A percentile compares a stretch with the other conserved stretches of the same genome.
Evolutionary conservation across 2,113 vertebrate genomes (phyloP).

Genomic region (Cebus imitator): DNA sequence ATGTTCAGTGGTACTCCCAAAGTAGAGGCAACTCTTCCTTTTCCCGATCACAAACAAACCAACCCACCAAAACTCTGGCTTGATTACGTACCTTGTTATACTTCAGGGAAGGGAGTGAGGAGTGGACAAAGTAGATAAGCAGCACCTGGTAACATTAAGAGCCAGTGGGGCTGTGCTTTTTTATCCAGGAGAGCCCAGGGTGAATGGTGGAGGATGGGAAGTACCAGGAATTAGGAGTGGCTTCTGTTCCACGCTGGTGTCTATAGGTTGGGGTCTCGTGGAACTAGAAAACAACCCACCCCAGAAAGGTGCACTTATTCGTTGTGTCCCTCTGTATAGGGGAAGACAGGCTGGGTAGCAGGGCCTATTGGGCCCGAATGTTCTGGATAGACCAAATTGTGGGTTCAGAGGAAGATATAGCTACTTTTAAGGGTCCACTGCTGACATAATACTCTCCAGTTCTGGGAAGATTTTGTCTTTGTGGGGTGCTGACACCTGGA

Average conservation of each 20-base stretch:
- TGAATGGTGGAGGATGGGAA: background rate
- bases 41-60: background rate
- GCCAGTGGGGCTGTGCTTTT: background rate
- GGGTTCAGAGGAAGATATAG: background rate
- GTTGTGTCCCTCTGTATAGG: background rate
- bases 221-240: background rate
- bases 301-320: background rate
- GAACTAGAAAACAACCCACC: background rate
- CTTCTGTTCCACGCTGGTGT: background rate
- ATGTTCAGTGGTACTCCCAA: background rate
- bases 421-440: background rate
- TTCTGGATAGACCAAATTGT: background rate
- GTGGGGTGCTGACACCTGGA: background rate
- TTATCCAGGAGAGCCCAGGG: background rate
- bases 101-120: background rate
- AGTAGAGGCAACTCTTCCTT: background rate
- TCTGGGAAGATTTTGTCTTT: background rate
- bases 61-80: background rate
- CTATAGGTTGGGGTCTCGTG: background rate
- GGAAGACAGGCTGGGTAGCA: background rate
- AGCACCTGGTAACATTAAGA: background rate
- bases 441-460: background rate
- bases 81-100: background rate
- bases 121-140: background rate
- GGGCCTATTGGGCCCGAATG: background rate